Evolutionary conservation across 2,888 invertebrate species (phyloP).

Genomic region (Troilus luridus): DNA sequence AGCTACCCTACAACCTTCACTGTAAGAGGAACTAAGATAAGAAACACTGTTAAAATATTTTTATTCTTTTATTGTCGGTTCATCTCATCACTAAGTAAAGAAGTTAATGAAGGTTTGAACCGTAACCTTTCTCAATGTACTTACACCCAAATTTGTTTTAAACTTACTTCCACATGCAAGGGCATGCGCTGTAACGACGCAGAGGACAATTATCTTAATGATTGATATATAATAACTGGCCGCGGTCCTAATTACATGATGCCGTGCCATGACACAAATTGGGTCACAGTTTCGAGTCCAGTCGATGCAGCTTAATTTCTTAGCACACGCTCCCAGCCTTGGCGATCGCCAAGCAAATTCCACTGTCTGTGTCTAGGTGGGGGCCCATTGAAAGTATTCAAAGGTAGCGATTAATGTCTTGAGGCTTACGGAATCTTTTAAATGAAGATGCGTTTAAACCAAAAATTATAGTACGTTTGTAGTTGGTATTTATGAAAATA

Average conservation of each 20-base stretch:
- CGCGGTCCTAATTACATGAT: neutral
- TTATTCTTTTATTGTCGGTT: too few species aligned
- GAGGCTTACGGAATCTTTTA: neutral
- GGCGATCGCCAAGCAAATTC: neutral
- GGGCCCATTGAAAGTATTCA: neutral
- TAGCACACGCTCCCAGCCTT: slow-evolving; percentile 6
- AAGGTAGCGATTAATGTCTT: neutral
- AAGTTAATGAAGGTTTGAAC: too few species aligned
- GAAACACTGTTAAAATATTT: too few species aligned
- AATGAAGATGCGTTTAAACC: too few species aligned
- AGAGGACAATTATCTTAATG: neutral
- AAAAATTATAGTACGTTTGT: too few species aligned
- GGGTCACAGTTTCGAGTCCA: neutral
- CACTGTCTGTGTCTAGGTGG: neutral
- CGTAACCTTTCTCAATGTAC: neutral
- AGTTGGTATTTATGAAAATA: too few species aligned
- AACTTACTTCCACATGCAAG: neutral
- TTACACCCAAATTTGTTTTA: neutral
- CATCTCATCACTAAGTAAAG: too few species aligned
- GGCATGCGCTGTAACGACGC: neutral
- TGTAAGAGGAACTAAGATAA: too few species aligned
- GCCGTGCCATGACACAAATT: neutral
- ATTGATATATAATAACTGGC: slow-evolving; percentile 24
- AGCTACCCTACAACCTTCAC: too few species aligned
- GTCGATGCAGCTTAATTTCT: slow-evolving; percentile 5